Evolutionary conservation across 2,888 invertebrate species (phyloP), one percentile per base, ranked within the genome.

Genomic region (Sarcophaga carnaria): DNA sequence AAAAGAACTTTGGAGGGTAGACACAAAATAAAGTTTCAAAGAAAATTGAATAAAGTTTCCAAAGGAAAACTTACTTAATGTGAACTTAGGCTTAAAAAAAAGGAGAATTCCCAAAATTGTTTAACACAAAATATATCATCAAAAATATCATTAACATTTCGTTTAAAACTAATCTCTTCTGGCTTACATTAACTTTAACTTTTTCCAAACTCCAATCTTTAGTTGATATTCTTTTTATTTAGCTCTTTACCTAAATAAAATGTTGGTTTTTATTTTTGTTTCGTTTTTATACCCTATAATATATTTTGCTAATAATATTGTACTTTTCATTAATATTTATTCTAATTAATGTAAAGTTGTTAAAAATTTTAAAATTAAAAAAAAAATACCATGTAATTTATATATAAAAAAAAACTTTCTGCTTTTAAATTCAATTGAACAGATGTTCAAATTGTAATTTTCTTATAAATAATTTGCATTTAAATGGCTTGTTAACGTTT

Each of bases 391-490:
- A 47, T 27, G 47, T 78, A 60, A 62, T 54, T 54, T 54, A 54
- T 3, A 54, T 17, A 49, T 2, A 54, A 54, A 54, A 54, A 54
- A 14, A 17, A 17, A 54, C 54, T 4, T 54, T 54, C 10, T 37
- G 0, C 10, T 10, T 37, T 37, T 11, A 20, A 20, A 66, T 47
- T 69, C 49, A 49, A 6, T 49, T 47, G 14, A 69, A 72, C 27
- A 3, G 4, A 20, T 62, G 22, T 72, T 72, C 12, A 72, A 62
- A 22, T 20, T 45, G 60, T 78, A 62, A 81, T 72, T 71, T 77
- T 67, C 17, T 54, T 84, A 14, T 54, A 60, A 80, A 84, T 86
- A 63, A 81, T 88, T 86, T 88, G 80, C 81, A 79, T 83, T 86
- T 81, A 76, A 78, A 80, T 86, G 80, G 76, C 83, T 83, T 86